Conservation (phyloP, 2,797 vertebrate genomes). For the Diplodus puntazzo region DNA sequence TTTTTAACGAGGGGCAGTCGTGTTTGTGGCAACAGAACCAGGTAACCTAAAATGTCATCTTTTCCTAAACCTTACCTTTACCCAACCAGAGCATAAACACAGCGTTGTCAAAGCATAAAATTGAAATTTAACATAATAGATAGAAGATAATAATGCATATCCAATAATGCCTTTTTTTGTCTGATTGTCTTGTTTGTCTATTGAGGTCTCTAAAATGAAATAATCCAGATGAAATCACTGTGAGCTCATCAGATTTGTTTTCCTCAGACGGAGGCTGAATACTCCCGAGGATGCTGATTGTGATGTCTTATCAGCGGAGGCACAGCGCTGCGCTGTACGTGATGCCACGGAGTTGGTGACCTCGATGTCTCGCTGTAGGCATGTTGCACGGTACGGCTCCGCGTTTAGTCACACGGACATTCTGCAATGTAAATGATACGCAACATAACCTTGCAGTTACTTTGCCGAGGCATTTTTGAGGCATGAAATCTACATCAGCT, state of each 20-base stretch:
- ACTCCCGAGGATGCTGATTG: not conserved
- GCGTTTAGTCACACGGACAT: constrained; percentile 27
- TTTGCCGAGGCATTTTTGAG: not conserved
- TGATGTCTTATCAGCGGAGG: not conserved
- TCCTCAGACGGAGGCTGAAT: not conserved
- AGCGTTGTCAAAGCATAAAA: too few relatives aligned
- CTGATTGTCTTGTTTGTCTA: not conserved
- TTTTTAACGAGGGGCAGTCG: too few relatives aligned
- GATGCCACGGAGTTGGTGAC: constrained; percentile 9
- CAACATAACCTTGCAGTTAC: not conserved
- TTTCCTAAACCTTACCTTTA: too few relatives aligned
- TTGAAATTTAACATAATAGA: too few relatives aligned
- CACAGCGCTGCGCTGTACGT: constrained; percentile 10
- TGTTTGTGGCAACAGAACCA: too few relatives aligned
- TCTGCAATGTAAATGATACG: constrained; percentile 1
- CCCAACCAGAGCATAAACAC: too few relatives aligned
- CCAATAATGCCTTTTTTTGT: not conserved
- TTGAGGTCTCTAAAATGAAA: not conserved
- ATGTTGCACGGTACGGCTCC: not conserved
- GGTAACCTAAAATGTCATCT: too few relatives aligned
- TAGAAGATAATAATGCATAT: not conserved
- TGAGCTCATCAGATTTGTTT: not conserved
- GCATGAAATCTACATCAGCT: not conserved
- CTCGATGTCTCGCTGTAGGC: constrained; percentile 23
- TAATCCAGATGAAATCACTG: not conserved